phyloP scores from a whole-genome alignment of 2,113 vertebrate species.

The Chaenocephalus aceratus region DNA sequence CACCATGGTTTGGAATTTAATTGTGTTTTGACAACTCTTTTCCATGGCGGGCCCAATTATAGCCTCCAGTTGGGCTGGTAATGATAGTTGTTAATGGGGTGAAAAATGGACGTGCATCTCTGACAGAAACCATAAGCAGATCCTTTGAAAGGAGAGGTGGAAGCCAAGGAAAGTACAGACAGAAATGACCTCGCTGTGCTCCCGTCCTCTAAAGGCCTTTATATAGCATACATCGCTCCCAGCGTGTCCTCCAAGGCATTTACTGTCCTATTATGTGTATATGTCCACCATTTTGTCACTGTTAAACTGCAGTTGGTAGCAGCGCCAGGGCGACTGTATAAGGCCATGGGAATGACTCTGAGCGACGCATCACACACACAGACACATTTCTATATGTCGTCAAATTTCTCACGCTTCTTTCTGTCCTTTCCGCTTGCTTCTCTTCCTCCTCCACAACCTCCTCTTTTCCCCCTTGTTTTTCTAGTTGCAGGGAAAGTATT shows the following conservation, averaged over 20 bases:
- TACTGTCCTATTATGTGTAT: slow-evolving; percentile 53
- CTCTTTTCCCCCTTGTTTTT: slow-evolving; percentile 27
- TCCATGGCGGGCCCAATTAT: slow-evolving; percentile 82
- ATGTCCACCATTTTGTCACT: slow-evolving; percentile 59
- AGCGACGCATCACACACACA: slow-evolving; percentile 73
- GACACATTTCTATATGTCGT: slow-evolving; percentile 75
- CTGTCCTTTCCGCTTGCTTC: slow-evolving; percentile 50
- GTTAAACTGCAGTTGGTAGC: slow-evolving; percentile 66
- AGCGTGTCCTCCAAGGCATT: slow-evolving; percentile 42
- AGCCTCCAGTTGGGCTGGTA: slow-evolving; percentile 82
- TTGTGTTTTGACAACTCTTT: slow-evolving; percentile 87
- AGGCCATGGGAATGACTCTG: slow-evolving; percentile 82
- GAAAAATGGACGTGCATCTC: slow-evolving; percentile 82
- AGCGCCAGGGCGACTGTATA: slow-evolving; percentile 66
- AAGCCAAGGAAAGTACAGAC: slow-evolving; percentile 80
- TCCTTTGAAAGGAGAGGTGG: slow-evolving; percentile 72
- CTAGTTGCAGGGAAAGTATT: slow-evolving; percentile 80
- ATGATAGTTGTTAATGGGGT: slow-evolving; percentile 85
- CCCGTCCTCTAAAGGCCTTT: slow-evolving; percentile 64
- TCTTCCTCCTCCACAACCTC: slow-evolving; percentile 46
- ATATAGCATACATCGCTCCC: slow-evolving; percentile 63
- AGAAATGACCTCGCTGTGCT: slow-evolving; percentile 72
- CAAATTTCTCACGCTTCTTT: slow-evolving; percentile 79
- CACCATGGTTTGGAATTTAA: slow-evolving; percentile 82
- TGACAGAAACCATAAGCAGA: slow-evolving; percentile 83